Conservation (phyloP, 2,888 invertebrate genomes). For the Callyntrura guangdongensis region DNA sequence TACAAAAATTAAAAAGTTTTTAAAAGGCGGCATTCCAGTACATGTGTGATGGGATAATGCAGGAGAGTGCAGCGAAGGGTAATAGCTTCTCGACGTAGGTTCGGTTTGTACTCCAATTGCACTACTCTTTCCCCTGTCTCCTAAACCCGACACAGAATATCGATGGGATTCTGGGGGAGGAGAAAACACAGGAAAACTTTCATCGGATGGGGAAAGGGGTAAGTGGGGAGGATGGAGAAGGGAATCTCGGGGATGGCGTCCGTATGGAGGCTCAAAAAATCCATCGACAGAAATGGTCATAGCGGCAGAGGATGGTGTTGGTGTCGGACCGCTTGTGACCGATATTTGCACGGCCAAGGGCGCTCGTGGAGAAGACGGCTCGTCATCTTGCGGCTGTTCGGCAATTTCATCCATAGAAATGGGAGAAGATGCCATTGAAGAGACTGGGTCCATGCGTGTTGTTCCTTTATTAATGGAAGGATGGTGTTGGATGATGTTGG, state of each 20-base stretch:
- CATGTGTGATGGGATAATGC: conserved; percentile 97
- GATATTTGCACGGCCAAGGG: conserved; percentile 86
- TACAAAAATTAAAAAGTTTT: conserved; percentile 21
- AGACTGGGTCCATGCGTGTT: conserved; percentile 83
- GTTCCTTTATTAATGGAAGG: conserved; percentile 73
- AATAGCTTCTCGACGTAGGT: conserved; percentile 89
- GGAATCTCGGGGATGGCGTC: conserved; percentile 85
- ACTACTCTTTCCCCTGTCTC: conserved; percentile 86
- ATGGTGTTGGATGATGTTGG: background rate
- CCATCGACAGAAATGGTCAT: conserved; percentile 94
- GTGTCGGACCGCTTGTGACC: conserved; percentile 85
- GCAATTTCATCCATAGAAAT: conserved; percentile 83
- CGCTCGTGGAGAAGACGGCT: conserved; percentile 85
- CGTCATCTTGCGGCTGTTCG: conserved; percentile 77
- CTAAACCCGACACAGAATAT: conserved; percentile 71
- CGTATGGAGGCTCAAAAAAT: conserved; percentile 89
- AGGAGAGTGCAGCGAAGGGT: conserved; percentile 90
- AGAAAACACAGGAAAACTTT: conserved; percentile 94
- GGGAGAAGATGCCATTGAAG: conserved; percentile 82
- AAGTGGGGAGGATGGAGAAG: conserved; percentile 90
- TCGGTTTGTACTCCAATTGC: conserved; percentile 87
- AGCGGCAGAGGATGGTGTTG: conserved; percentile 94
- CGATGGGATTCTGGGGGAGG: conserved; percentile 89
- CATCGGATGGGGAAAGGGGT: conserved; percentile 87
- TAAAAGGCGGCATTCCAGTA: conserved; percentile 86